Base-by-base conservation (phyloP, 2,797 vertebrate species). In the Limnodromus scolopaceus region DNA sequence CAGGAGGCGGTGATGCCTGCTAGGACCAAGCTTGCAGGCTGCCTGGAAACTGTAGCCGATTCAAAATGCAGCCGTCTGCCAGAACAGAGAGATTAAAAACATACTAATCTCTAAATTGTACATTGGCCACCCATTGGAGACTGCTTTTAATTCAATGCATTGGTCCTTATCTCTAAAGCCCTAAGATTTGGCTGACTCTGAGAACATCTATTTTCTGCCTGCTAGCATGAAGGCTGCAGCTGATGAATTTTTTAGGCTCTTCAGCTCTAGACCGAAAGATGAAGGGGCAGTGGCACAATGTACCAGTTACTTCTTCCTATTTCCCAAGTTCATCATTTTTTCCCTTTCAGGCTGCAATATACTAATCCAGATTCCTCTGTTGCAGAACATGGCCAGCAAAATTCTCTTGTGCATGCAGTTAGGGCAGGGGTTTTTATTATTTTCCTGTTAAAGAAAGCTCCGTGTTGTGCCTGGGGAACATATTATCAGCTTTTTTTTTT, bases 181-280 rank as follows among this genome's bases (percentile, higher is more conserved):
- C 87, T 46, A 89, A 82, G 83, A 66, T 80, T 61, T 70, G 57
- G 28, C 80, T 92, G 70, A 66, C 48, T 93, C 87, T 53, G 24
- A 87, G 70, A 70, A 76, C 19, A 61, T 89, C 74, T 84, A 12
- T 94, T 96, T 95, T 95, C 63, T 93, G 55, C 48, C 43, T 93
- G 36, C 70, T 77, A 80, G 45, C 55, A 64, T 36, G 43, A 91
- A 65, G 60, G 39, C 58, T 89, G 86, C 41, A 80, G 41, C 7
- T 81, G 85, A 72, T 76, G 10, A 87, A 28, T 78, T 86, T 92
- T 96, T 92, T 69, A 48, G 10, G 32, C 34, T 86, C 55, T 75
- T 81, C n/a, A 54, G 39, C 41, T 84, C 53, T 66, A 82, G 66
- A 41, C 27, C 30, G 53, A 84, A 84, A 87, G 74, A 88, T 41